Percentiles rank a stretch among this genome's conserved stretches.
Evolutionary conservation across 2,797 vertebrate genomes (phyloP).

Genomic region (Tangara arthus): DNA sequence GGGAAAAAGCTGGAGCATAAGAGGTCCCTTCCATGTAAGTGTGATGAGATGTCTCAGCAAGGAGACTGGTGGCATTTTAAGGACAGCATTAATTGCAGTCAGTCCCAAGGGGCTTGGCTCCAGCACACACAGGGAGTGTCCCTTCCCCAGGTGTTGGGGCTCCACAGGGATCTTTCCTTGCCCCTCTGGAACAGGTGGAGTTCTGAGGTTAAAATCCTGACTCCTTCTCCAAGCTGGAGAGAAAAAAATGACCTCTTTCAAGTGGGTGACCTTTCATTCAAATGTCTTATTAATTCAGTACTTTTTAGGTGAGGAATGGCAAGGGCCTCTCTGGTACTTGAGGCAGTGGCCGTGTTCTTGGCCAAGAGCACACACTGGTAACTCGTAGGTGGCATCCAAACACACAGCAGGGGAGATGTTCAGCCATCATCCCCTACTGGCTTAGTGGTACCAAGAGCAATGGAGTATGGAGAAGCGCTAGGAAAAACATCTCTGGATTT

Average conservation of each 20-base stretch:
- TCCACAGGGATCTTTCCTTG: not conserved
- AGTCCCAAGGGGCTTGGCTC: not conserved
- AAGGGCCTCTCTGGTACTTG: not conserved
- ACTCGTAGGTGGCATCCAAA: not conserved
- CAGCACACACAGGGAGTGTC: rapidly evolving
- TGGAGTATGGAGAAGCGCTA: not conserved
- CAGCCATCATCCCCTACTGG: not conserved
- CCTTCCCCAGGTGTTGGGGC: rapidly evolving
- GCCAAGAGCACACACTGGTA: not conserved
- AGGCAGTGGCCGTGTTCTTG: not conserved
- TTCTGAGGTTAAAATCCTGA: not conserved
- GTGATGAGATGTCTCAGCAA: not conserved
- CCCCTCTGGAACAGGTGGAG: not conserved
- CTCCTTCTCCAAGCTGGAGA: not conserved
- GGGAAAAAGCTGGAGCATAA: not conserved
- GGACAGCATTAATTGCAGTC: not conserved
- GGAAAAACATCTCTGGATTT: not conserved
- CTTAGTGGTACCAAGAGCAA: not conserved
- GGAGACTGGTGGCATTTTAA: not conserved
- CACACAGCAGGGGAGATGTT: not conserved
- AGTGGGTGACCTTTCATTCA: not conserved
- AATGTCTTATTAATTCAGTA: not conserved
- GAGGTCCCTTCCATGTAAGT: not conserved
- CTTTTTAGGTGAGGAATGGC: not conserved
- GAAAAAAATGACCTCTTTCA: not conserved